A percentile compares a stretch with the other conserved stretches of the same genome.
These are phyloP conservation scores for Crotalus horridus DNA, from an alignment of 2,113 vertebrate genomes.

Conservation along the genomic window DNA sequence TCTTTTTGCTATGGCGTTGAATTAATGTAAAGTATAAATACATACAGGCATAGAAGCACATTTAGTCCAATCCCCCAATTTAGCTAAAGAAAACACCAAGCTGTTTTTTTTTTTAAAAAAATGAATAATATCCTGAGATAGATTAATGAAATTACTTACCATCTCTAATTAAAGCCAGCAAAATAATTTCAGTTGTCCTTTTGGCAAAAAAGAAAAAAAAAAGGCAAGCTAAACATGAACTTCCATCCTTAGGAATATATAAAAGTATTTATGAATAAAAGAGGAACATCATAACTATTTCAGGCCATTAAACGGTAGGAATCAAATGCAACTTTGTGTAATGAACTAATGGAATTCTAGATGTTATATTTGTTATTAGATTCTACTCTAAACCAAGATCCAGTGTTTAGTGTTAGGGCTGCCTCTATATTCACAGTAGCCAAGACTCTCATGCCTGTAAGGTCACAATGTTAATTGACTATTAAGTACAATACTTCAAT, in stretches of 20 bases:
- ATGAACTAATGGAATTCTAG: slow-evolving; percentile 56
- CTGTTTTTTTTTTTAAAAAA: slow-evolving; percentile 25
- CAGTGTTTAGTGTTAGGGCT: slow-evolving; percentile 6
- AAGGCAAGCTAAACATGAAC: slow-evolving; percentile 7
- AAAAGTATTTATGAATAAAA: slow-evolving; percentile 46
- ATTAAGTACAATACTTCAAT: slow-evolving; percentile 41
- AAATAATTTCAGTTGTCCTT: slow-evolving; percentile 43
- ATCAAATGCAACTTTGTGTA: slow-evolving; percentile 50
- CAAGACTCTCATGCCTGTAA: slow-evolving; percentile 35
- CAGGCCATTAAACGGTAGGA: slow-evolving; percentile 55
- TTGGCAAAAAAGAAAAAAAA: slow-evolving; percentile 2
- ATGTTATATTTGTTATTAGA: slow-evolving; percentile 51
- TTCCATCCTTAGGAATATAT: slow-evolving; percentile 29
- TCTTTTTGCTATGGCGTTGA: not conserved
- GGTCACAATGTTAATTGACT: slow-evolving; percentile 59
- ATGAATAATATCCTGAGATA: slow-evolving; percentile 33
- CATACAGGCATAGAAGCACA: slow-evolving; percentile 16
- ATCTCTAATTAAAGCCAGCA: slow-evolving; percentile 34
- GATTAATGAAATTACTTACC: slow-evolving; percentile 31
- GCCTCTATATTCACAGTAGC: slow-evolving; percentile 42
- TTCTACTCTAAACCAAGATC: slow-evolving; percentile 53
- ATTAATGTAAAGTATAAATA: not conserved
- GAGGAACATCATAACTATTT: slow-evolving; percentile 55
- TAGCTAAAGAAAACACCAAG: slow-evolving; percentile 33
- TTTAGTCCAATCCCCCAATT: slow-evolving; percentile 41